phyloP scores from a whole-genome alignment of 2,113 vertebrate species.

The Okapia johnstoni region DNA sequence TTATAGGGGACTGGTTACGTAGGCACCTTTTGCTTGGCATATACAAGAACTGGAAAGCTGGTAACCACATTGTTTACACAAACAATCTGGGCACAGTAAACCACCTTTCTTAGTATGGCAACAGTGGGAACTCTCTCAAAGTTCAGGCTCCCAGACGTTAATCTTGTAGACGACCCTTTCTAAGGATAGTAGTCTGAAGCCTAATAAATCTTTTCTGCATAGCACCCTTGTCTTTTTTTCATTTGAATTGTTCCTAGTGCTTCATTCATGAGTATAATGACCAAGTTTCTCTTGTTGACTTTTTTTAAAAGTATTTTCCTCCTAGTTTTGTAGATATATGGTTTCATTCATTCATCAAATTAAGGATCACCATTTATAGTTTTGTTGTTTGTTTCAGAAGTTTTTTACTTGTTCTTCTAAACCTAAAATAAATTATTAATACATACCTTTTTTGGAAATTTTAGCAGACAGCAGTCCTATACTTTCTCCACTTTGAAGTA shows the following conservation, averaged over 20 bases:
- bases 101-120: neutral
- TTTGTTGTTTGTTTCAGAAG: neutral
- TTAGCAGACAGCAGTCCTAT: neutral
- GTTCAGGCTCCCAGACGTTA: neutral
- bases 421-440: neutral
- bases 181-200: neutral
- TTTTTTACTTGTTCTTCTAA: constrained; percentile 25
- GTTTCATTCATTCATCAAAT: neutral
- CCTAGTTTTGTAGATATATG: neutral
- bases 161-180: neutral
- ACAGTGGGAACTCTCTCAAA: neutral
- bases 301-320: neutral
- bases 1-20: neutral
- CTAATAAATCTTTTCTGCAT: neutral
- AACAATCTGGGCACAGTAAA: neutral
- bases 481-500: neutral
- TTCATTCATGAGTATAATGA: neutral
- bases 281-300: neutral
- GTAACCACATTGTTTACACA: neutral
- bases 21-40: neutral
- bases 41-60: neutral
- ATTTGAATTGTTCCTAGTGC: neutral
- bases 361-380: neutral
- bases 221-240: neutral
- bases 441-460: neutral